A percentile compares a stretch with the other conserved stretches of the same genome.
phyloP scores from a whole-genome alignment of 2,113 vertebrate genomes.

The Peromyscus leucopus region DNA sequence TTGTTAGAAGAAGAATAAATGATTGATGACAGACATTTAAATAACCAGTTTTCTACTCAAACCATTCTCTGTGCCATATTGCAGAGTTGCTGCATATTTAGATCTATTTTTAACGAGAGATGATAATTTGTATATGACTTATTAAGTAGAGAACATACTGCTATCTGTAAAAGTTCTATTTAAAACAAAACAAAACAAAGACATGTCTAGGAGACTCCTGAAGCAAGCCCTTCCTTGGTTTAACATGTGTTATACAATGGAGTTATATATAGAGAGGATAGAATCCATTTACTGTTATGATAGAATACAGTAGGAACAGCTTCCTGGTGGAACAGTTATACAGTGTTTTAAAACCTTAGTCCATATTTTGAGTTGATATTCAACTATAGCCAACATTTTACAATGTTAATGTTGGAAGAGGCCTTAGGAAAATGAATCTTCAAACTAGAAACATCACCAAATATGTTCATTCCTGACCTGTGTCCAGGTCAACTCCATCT shows the following conservation, averaged over 20 bases:
- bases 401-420: not conserved
- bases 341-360: not conserved
- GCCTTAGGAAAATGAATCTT: not conserved
- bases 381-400: not conserved
- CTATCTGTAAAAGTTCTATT: not conserved
- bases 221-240: not conserved
- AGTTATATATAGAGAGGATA: not conserved
- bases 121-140: constrained; percentile 33
- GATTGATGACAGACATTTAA: constrained; percentile 36
- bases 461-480: not conserved
- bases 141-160: constrained; percentile 7
- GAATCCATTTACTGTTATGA: not conserved
- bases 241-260: not conserved
- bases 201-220: not conserved
- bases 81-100: not conserved
- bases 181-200: not conserved
- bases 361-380: not conserved
- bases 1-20: constrained; percentile 57
- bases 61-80: not conserved
- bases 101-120: constrained; percentile 57
- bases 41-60: constrained; percentile 34
- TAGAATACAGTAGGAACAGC: not conserved
- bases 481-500: not conserved
- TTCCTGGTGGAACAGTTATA: not conserved
- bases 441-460: not conserved